Base-by-base conservation (phyloP, 2,888 invertebrate genomes). In the Sarcophaga subvicina region DNA sequence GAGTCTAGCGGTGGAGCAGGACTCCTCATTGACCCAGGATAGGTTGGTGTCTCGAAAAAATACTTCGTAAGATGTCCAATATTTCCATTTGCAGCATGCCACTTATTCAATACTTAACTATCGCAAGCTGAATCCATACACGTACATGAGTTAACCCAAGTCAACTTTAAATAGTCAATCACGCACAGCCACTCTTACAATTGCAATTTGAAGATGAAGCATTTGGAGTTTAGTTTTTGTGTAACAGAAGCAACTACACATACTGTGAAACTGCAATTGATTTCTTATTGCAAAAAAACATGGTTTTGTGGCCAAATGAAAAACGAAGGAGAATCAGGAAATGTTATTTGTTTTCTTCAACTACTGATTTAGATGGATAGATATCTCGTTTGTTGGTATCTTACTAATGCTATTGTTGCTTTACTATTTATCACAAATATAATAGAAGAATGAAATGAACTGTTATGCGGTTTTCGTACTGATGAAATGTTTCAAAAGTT, bases 271-370 rank as follows among this genome's bases (percentile, higher is more conserved):
- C 22, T 22, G 22, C 22, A 22, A 22, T 22, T 22, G 27, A 49
- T 25, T 25, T 25, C 25, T 25, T 25, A 25, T 25, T 25, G 3
- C 25, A 49, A 49, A n/a, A 67, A 75, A 62, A 54, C 60, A 67
- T 80, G 67, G 37, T 70, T 81, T 75, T 81, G 75, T 49, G 80
- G 76, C 49, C 76, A 77, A 45, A 81, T 75, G 81, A 25, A 75
- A 69, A 64, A 59, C 64, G 45, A 63, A 75, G 17, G 72, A 75
- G 80, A n/a, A 64, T 25, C 25, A 37, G 37, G 8, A 69, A 63
- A 37, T 63, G 37, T 62, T 81, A 17, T 69, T 67, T 75, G 69
- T 22, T 49, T 49, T 72, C n/a, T 20, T 67, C n/a, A 14, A 47
- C 4, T 17, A 54, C 54, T 17, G 54, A 54, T 54, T 12, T 17